Evolutionary conservation across 2,888 invertebrate species (phyloP).

Genomic region (Patella pellucida): DNA sequence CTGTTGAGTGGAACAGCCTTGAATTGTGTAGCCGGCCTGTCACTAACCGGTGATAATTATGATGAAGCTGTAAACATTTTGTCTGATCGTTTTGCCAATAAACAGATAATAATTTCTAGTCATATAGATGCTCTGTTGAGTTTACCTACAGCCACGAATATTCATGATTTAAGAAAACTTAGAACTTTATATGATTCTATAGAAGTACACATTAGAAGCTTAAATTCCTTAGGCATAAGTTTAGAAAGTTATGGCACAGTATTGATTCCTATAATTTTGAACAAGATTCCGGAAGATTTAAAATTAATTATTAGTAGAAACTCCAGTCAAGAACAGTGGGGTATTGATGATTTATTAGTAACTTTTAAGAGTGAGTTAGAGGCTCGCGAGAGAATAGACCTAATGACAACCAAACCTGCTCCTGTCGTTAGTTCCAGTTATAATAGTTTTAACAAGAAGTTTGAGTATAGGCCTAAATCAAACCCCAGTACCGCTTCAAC

Average conservation of each 20-base stretch:
- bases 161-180: background rate
- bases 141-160: background rate
- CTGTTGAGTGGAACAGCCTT: background rate
- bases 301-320: no score
- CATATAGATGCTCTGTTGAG: background rate
- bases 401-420: no score
- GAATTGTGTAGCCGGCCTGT: background rate
- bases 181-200: background rate
- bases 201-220: background rate
- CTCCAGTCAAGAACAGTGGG: background rate
- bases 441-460: no score
- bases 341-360: background rate
- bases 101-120: background rate
- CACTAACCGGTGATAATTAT: constrained; percentile 7
- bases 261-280: background rate
- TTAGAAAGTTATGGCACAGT: background rate
- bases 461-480: no score
- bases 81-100: background rate
- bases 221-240: background rate
- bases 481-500: no score
- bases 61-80: background rate
- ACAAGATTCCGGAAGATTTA: no score
- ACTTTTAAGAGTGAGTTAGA: background rate
- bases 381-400: background rate
- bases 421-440: no score